phyloP scores from a whole-genome alignment of 2,888 invertebrate genomes.

The Brachyptera risi region DNA sequence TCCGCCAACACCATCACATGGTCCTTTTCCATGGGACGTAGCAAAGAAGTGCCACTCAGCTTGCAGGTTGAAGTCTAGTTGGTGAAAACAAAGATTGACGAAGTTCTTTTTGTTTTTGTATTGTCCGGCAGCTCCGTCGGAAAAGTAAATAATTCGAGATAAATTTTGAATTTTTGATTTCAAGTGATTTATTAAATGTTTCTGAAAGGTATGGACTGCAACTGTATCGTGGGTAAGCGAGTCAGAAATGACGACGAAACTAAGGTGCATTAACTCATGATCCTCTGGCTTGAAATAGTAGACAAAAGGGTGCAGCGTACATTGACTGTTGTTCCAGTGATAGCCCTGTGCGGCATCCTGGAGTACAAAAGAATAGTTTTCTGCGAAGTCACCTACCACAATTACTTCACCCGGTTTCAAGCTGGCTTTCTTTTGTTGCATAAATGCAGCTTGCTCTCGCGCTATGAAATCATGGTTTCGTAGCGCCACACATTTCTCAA shows the following conservation, averaged over 20 bases:
- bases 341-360: constrained; percentile 25
- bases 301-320: constrained; percentile 32
- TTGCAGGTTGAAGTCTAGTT: constrained; percentile 20
- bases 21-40: constrained; percentile 30
- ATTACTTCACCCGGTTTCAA: constrained; percentile 27
- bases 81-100: constrained; percentile 1
- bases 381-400: constrained; percentile 29
- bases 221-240: constrained; percentile 27
- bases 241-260: constrained; percentile 32
- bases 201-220: constrained; percentile 1
- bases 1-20: constrained; percentile 33
- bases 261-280: constrained; percentile 23
- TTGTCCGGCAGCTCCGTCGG: constrained; percentile 4
- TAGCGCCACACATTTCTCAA: constrained; percentile 26
- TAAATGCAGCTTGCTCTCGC: constrained; percentile 28
- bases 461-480: constrained; percentile 29
- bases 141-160: neutral
- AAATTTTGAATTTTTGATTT: constrained; percentile 28
- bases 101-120: constrained; percentile 15
- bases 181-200: constrained; percentile 30
- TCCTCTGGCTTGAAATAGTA: constrained; percentile 21
- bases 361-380: constrained; percentile 21
- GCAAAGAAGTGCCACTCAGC: constrained; percentile 33
- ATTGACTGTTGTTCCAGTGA: constrained; percentile 31
- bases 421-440: constrained; percentile 25